These are phyloP conservation scores for Ellobium chinense DNA, from an alignment of 2,888 invertebrate species.

Conservation along the genomic window DNA sequence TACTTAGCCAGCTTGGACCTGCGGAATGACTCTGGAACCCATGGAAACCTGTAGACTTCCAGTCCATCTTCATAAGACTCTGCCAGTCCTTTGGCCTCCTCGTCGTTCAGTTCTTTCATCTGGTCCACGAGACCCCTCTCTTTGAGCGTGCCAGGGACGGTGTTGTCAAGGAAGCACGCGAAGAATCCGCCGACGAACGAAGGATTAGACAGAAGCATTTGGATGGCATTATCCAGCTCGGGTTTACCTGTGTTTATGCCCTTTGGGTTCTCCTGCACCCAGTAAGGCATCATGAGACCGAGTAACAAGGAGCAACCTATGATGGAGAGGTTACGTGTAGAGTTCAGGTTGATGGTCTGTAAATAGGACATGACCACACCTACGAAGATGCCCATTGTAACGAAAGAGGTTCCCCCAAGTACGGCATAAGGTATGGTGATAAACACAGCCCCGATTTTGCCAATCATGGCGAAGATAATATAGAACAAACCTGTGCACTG, in stretches of 20 bases:
- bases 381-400: constrained; percentile 60
- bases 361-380: constrained; percentile 66
- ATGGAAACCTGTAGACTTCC: constrained; percentile 50
- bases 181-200: constrained; percentile 75
- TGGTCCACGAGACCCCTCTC: constrained; percentile 45
- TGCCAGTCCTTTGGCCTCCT: background rate
- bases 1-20: constrained; percentile 38
- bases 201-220: constrained; percentile 61
- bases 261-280: constrained; percentile 57
- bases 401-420: constrained; percentile 71
- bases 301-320: constrained; percentile 92
- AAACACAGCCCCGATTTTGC: constrained; percentile 78
- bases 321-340: constrained; percentile 87
- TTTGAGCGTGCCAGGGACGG: constrained; percentile 56
- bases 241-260: constrained; percentile 60
- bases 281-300: constrained; percentile 82
- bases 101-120: constrained; percentile 26
- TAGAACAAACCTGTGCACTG: constrained; percentile 75
- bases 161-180: constrained; percentile 78
- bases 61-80: constrained; percentile 41
- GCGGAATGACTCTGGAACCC: constrained; percentile 36
- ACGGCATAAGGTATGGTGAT: constrained; percentile 80
- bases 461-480: constrained; percentile 75
- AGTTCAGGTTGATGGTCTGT: constrained; percentile 83
- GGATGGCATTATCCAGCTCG: constrained; percentile 51